Conservation (phyloP, 2,888 invertebrate genomes). For the Habroteleia sp. region DNA sequence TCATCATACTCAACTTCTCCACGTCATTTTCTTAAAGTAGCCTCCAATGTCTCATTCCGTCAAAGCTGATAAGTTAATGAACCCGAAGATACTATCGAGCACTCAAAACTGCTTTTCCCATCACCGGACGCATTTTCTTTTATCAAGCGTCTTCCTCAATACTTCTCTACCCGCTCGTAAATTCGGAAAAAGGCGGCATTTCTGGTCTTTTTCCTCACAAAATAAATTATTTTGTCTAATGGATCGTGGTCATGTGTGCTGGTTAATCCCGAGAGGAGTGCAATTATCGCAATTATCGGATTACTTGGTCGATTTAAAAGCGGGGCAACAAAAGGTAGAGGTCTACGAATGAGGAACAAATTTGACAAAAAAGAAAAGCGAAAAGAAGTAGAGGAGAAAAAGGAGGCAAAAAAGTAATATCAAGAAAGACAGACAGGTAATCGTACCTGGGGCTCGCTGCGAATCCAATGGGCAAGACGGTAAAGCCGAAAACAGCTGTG, state of each 20-base stretch:
- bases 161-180: conserved; percentile 31
- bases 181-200: conserved; percentile 26
- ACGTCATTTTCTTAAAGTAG: no score
- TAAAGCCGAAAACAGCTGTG: conserved; percentile 69
- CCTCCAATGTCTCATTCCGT: no score
- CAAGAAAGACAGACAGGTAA: conserved; percentile 15
- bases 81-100: background rate
- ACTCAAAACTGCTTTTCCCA: conserved; percentile 6
- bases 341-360: conserved; percentile 2
- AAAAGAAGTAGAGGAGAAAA: conserved; percentile 23
- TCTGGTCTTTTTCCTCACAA: conserved; percentile 12
- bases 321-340: conserved; percentile 34
- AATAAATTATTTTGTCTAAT: conserved; percentile 57
- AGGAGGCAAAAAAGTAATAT: conserved; percentile 2
- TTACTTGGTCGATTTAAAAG: conserved; percentile 56
- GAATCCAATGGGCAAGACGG: conserved; percentile 70
- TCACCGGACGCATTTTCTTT: conserved; percentile 13
- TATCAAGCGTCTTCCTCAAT: conserved; percentile 15
- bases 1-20: no score
- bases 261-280: conserved; percentile 51
- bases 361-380: background rate
- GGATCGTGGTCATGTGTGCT: conserved; percentile 47
- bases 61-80: conserved; percentile 46
- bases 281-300: conserved; percentile 61
- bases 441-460: conserved; percentile 76